Evolutionary conservation across 2,113 vertebrate genomes (phyloP).

Genomic region (Pelvicachromis taeniatus): DNA sequence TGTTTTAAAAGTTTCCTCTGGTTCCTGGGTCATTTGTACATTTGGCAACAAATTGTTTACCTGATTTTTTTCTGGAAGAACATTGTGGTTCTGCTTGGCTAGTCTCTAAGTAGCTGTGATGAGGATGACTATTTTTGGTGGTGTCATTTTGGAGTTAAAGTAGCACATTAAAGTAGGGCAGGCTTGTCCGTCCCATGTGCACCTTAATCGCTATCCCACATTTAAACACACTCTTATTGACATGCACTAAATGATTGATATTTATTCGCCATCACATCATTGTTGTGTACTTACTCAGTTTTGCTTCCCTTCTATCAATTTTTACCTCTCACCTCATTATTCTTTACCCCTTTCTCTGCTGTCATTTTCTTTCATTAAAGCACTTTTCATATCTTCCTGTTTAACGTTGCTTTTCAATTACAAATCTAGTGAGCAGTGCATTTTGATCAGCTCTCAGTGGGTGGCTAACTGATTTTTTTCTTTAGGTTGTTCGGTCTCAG

Average conservation of each 20-base stretch:
- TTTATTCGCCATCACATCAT: background rate
- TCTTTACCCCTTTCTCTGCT: background rate
- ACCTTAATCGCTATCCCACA: background rate
- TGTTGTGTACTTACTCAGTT: background rate
- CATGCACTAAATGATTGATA: slow-evolving; percentile 21
- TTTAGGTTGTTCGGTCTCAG: background rate
- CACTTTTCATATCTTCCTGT: slow-evolving; percentile 8
- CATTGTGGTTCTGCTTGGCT: slow-evolving; percentile 3
- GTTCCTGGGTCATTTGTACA: background rate
- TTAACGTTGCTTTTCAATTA: slow-evolving; percentile 1
- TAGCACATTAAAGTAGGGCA: background rate
- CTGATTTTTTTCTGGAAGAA: background rate
- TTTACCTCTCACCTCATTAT: background rate
- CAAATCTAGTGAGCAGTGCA: background rate
- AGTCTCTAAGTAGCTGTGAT: slow-evolving; percentile 9
- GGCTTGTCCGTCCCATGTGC: background rate
- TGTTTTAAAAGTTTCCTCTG: background rate
- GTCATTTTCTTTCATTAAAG: background rate
- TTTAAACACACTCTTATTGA: slow-evolving; percentile 5
- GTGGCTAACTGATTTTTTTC: background rate
- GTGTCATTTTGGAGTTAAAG: background rate
- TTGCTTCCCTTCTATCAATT: background rate
- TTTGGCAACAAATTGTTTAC: background rate
- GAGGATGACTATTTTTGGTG: background rate
- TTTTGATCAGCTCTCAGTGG: background rate